Percentiles rank a stretch among this genome's conserved stretches.
phyloP scores from a whole-genome alignment of 2,113 vertebrate genomes.

The Albula goreensis region DNA sequence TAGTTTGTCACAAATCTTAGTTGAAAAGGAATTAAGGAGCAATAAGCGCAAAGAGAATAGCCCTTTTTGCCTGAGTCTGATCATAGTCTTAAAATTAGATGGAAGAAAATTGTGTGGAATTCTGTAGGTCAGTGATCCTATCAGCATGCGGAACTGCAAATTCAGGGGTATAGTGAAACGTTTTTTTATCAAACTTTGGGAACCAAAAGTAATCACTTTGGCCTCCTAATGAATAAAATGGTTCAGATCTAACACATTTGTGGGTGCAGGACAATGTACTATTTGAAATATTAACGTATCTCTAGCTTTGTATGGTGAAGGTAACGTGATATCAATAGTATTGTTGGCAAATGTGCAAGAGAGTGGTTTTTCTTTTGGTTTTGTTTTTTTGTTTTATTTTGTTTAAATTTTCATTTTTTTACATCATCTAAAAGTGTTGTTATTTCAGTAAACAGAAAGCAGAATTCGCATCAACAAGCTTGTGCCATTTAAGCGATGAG shows the following conservation, averaged over 20 bases:
- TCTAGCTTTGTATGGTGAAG: conserved; percentile 73
- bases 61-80: conserved; percentile 68
- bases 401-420: conserved; percentile 47
- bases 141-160: conserved; percentile 69
- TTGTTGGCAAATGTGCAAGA: conserved; percentile 80
- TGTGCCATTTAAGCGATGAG: conserved; percentile 54
- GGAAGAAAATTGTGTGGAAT: conserved; percentile 88
- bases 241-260: conserved; percentile 63
- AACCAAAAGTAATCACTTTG: conserved; percentile 76
- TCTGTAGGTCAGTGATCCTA: conserved; percentile 91
- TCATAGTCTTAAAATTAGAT: conserved; percentile 75
- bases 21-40: conserved; percentile 70
- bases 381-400: conserved; percentile 37
- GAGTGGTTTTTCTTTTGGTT: conserved; percentile 67
- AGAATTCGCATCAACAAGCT: conserved; percentile 74
- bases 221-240: conserved; percentile 71
- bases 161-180: conserved; percentile 80
- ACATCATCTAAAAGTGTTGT: conserved; percentile 79
- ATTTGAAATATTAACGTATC: conserved; percentile 57
- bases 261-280: conserved; percentile 60
- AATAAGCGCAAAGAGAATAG: conserved; percentile 76
- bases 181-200: conserved; percentile 66
- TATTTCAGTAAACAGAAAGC: conserved; percentile 98
- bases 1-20: conserved; percentile 59
- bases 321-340: conserved; percentile 78